These are phyloP conservation scores for Mechanitis mazaeus DNA, from an alignment of 2,888 invertebrate genomes.

Conservation along the genomic window DNA sequence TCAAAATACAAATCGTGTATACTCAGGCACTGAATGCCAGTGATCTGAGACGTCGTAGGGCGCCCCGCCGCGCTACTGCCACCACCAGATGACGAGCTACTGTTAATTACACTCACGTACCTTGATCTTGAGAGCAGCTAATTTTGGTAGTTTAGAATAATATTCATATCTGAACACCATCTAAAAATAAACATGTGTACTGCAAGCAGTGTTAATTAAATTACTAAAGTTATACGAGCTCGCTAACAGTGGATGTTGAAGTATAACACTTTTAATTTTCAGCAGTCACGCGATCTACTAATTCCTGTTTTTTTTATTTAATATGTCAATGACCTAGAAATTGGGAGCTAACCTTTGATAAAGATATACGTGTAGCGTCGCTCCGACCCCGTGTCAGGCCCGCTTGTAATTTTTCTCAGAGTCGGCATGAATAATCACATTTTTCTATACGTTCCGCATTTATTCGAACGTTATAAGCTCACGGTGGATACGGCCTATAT, in stretches of 20 bases:
- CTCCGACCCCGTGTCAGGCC: conserved; percentile 50
- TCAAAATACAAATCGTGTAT: too few relatives aligned
- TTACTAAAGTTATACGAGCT: neutral
- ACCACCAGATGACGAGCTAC: conserved; percentile 40
- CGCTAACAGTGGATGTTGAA: neutral
- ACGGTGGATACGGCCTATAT: conserved; percentile 33
- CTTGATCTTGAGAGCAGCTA: conserved; percentile 34
- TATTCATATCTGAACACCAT: neutral
- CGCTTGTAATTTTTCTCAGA: conserved; percentile 68
- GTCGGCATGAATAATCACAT: conserved; percentile 75
- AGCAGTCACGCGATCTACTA: conserved; percentile 24
- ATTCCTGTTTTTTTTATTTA: conserved; percentile 25
- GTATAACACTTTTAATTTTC: conserved; percentile 25
- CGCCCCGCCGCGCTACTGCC: conserved; percentile 58
- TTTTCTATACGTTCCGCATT: conserved; percentile 73
- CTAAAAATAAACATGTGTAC: neutral
- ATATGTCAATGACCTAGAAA: conserved; percentile 42
- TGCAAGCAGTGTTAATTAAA: neutral
- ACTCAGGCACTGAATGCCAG: too few relatives aligned
- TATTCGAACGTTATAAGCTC: conserved; percentile 47
- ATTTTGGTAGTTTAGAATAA: conserved; percentile 24
- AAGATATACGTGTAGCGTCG: conserved; percentile 23
- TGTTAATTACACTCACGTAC: conserved; percentile 33
- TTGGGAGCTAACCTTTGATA: conserved; percentile 35
- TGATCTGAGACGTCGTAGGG: conserved; percentile 30